Percentiles rank a stretch among this genome's conserved stretches.
Evolutionary conservation across 2,888 invertebrate genomes (phyloP).

Genomic region (Gari tellinella): DNA sequence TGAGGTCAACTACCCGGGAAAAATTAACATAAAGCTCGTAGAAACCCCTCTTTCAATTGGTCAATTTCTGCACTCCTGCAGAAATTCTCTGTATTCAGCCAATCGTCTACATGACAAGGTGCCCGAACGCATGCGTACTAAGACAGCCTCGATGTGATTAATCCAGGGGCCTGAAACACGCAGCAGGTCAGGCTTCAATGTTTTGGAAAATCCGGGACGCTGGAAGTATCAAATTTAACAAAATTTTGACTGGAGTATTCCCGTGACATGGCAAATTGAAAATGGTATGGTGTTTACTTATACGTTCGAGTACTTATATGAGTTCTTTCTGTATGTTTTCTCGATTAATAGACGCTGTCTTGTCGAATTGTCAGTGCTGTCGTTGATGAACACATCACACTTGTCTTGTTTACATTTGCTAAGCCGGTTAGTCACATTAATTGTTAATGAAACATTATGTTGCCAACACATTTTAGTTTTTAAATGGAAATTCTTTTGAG

Average conservation of each 20-base stretch:
- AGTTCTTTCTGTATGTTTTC: neutral
- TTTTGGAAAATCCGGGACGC: conserved; percentile 45
- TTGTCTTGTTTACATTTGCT: no score
- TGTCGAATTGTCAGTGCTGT: neutral
- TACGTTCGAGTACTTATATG: neutral
- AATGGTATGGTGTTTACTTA: conserved; percentile 16
- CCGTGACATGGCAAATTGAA: neutral
- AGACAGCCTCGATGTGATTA: conserved; percentile 58
- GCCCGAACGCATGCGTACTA: conserved; percentile 68
- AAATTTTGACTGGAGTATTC: neutral
- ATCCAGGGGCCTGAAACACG: conserved; percentile 69
- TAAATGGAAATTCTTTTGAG: no score
- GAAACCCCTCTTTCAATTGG: conserved; percentile 58
- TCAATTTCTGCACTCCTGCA: conserved; percentile 43
- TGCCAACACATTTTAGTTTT: no score
- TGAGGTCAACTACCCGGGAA: conserved; percentile 48
- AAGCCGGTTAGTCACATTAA: no score
- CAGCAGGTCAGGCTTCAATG: conserved; percentile 57
- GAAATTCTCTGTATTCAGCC: conserved; percentile 48
- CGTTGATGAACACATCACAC: no score
- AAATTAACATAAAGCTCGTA: conserved; percentile 41
- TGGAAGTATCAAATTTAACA: conserved; percentile 19
- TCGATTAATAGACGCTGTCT: neutral
- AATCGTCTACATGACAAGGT: conserved; percentile 56
- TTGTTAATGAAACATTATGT: no score